Percentiles rank a stretch among this genome's conserved stretches.
Conservation (phyloP, 2,113 vertebrate species). For the Actenoides hombroni region DNA sequence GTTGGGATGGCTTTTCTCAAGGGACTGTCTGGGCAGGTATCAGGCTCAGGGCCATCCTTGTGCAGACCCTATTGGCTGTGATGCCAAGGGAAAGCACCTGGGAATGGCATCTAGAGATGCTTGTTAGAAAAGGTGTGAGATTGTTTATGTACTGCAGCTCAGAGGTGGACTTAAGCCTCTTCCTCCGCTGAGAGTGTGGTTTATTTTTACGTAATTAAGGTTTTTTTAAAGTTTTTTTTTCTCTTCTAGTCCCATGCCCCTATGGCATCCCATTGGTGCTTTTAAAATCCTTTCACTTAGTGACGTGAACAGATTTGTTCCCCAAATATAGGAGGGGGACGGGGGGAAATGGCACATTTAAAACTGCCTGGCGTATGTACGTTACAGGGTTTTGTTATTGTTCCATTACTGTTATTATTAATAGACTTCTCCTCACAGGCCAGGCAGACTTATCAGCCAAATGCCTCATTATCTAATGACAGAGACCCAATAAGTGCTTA, state of each 20-base stretch:
- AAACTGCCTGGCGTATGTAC: not conserved
- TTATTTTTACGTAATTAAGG: not conserved
- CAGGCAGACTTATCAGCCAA: conserved; percentile 40
- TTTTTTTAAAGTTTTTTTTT: not conserved
- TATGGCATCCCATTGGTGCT: not conserved
- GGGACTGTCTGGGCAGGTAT: not conserved
- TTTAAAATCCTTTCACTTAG: not conserved
- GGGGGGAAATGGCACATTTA: not conserved
- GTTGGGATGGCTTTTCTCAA: not conserved
- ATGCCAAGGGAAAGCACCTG: not conserved
- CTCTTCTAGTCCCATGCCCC: rapidly evolving
- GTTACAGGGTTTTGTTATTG: not conserved
- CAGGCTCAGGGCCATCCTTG: not conserved
- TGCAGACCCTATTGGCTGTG: not conserved
- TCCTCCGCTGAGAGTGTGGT: not conserved
- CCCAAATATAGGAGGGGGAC: not conserved
- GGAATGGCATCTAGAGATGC: not conserved
- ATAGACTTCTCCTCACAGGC: conserved; percentile 8
- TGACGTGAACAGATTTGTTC: not conserved
- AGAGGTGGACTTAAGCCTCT: not conserved
- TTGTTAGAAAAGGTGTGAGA: not conserved
- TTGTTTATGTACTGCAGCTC: not conserved
- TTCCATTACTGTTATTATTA: conserved; percentile 35
- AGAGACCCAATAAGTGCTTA: conserved; percentile 41
- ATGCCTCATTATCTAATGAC: conserved; percentile 54